Evolutionary conservation across 1,140 invertebrate genomes (phyloP).

Genomic region (Drosophila mauritiana): DNA sequence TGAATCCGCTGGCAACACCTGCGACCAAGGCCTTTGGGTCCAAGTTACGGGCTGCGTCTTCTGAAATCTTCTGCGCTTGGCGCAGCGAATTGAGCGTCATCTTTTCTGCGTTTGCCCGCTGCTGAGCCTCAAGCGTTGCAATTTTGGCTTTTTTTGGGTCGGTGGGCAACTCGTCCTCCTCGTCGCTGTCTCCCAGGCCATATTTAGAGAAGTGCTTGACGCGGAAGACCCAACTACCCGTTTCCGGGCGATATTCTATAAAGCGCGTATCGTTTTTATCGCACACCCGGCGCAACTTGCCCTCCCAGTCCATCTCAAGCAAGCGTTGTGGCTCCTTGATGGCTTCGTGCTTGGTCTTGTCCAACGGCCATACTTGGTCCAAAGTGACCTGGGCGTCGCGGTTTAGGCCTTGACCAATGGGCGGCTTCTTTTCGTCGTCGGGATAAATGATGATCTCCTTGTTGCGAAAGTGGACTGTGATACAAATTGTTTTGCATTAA

Average conservation of each 20-base stretch:
- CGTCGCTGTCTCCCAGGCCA: constrained; percentile 94
- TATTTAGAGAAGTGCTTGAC: constrained; percentile 99
- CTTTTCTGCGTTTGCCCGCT: constrained; percentile 44
- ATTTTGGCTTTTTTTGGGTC: constrained; percentile 82
- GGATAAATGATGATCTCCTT: constrained; percentile 91
- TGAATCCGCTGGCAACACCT: constrained; percentile 43
- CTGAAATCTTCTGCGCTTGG: constrained; percentile 65
- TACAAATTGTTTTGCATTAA: not conserved
- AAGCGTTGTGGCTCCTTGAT: constrained; percentile 93
- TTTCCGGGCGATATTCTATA: constrained; percentile 97
- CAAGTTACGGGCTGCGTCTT: constrained; percentile 64
- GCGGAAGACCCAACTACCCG: constrained; percentile 97
- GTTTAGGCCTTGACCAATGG: constrained; percentile 95
- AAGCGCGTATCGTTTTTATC: constrained; percentile 95
- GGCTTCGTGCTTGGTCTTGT: constrained; percentile 92
- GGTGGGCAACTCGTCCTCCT: constrained; percentile 86
- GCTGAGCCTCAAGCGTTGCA: constrained; percentile 34
- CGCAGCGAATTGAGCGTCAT: constrained; percentile 61
- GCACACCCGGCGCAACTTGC: constrained; percentile 93
- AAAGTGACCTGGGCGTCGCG: constrained; percentile 96
- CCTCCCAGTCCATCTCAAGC: constrained; percentile 93
- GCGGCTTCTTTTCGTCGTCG: constrained; percentile 89
- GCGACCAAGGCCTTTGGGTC: constrained; percentile 60
- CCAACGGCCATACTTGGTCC: constrained; percentile 96
- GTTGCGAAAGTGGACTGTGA: constrained; percentile 89